Percentiles rank a stretch among this genome's conserved stretches.
Evolutionary conservation across 2,113 vertebrate genomes (phyloP).

Genomic region (Haliaeetus leucogaster): DNA sequence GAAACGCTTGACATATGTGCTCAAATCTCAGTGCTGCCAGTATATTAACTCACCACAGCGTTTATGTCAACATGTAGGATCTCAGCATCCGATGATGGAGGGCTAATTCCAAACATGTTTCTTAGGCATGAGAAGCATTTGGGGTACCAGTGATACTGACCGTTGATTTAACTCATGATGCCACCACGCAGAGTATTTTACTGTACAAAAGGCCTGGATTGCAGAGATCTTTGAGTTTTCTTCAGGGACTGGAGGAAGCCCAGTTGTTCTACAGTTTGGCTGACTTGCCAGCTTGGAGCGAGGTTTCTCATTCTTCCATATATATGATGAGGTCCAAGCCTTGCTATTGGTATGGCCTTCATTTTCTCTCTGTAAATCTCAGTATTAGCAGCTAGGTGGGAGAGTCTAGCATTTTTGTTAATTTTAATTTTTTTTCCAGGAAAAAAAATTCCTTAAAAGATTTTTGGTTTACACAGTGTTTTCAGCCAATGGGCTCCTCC

Average conservation of each 20-base stretch:
- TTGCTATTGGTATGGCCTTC: background rate
- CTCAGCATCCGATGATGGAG: background rate
- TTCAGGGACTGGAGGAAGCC: background rate
- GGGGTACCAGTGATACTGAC: background rate
- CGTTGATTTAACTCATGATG: background rate
- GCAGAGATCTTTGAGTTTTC: background rate
- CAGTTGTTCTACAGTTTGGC: background rate
- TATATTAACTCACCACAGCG: background rate
- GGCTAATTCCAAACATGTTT: background rate
- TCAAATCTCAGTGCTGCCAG: background rate
- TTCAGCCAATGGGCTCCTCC: background rate
- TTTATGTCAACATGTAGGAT: background rate
- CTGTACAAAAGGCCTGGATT: background rate
- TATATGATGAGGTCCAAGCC: background rate
- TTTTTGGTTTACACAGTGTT: background rate
- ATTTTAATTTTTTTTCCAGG: too few species aligned
- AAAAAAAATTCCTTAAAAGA: background rate
- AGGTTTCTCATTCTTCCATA: background rate
- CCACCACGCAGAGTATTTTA: background rate
- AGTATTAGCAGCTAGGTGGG: background rate
- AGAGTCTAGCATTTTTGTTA: background rate
- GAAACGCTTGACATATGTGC: background rate
- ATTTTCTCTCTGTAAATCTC: background rate
- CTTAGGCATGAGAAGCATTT: background rate
- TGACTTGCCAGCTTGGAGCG: background rate